A percentile compares a stretch with the other conserved stretches of the same genome.
phyloP scores from a whole-genome alignment of 2,888 invertebrate species.

The Saturnia pavonia region DNA sequence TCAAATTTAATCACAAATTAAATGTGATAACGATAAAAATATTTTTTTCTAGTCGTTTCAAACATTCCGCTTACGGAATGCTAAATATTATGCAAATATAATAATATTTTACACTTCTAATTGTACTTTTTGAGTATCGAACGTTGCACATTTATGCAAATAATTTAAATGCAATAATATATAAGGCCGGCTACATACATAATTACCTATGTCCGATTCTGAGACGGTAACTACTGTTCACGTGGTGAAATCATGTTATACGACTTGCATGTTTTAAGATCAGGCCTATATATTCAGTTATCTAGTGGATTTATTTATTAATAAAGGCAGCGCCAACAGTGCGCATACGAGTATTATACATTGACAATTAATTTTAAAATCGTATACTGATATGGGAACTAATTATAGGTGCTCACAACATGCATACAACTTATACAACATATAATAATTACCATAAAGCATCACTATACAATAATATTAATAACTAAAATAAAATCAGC shows the following conservation, averaged over 20 bases:
- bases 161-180: not conserved
- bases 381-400: too few relatives aligned
- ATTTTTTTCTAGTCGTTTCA: not conserved
- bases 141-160: conserved; percentile 3
- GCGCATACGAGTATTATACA: too few relatives aligned
- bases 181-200: not conserved
- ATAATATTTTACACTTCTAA: not conserved
- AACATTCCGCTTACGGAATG: not conserved
- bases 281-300: not conserved
- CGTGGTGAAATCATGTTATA: not conserved
- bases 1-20: too few relatives aligned
- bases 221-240: not conserved
- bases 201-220: not conserved
- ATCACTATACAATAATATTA: too few relatives aligned
- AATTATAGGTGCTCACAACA: too few relatives aligned
- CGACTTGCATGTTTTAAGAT: not conserved
- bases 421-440: too few relatives aligned
- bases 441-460: too few relatives aligned
- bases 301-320: not conserved
- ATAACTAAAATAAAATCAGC: too few relatives aligned
- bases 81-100: not conserved
- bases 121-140: not conserved
- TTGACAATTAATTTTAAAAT: too few relatives aligned
- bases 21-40: not conserved
- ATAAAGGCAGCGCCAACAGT: too few relatives aligned